Conservation (phyloP, 2,797 vertebrate species). For the Alfaro cultratus region DNA sequence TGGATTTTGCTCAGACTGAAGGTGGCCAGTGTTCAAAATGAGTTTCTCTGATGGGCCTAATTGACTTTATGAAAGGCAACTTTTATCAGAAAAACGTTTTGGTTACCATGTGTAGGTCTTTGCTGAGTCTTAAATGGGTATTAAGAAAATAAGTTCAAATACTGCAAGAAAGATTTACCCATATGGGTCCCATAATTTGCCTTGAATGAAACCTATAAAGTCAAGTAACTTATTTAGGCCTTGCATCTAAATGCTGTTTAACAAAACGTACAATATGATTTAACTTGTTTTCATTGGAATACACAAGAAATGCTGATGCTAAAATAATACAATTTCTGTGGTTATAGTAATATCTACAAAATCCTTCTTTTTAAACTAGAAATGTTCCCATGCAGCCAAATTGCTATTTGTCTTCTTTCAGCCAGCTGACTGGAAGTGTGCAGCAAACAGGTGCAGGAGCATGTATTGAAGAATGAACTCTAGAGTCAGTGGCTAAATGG, state of each 20-base stretch:
- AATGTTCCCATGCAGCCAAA: background rate
- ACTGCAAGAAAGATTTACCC: background rate
- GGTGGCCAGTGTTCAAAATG: background rate
- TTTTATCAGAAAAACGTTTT: background rate
- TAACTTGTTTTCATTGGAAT: background rate
- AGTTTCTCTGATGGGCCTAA: background rate
- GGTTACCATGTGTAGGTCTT: background rate
- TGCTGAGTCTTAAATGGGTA: background rate
- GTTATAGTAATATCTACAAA: background rate
- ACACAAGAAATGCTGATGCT: background rate
- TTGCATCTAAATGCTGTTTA: background rate
- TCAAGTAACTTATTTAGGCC: background rate
- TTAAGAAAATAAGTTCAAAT: background rate
- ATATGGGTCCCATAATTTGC: background rate
- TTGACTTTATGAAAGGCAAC: background rate
- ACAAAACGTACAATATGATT: background rate
- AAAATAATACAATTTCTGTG: background rate
- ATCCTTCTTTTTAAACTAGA: background rate
- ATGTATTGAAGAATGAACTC: slow-evolving; percentile 7
- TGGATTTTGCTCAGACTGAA: background rate
- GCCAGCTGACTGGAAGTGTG: background rate
- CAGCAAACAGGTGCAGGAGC: background rate
- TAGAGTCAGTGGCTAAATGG: slow-evolving; percentile 18
- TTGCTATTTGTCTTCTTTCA: background rate
- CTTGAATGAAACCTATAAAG: background rate